Evolutionary conservation across 2,888 invertebrate species (phyloP), one percentile per base, ranked within the genome.

Genomic region (Polylopha cassiicola): DNA sequence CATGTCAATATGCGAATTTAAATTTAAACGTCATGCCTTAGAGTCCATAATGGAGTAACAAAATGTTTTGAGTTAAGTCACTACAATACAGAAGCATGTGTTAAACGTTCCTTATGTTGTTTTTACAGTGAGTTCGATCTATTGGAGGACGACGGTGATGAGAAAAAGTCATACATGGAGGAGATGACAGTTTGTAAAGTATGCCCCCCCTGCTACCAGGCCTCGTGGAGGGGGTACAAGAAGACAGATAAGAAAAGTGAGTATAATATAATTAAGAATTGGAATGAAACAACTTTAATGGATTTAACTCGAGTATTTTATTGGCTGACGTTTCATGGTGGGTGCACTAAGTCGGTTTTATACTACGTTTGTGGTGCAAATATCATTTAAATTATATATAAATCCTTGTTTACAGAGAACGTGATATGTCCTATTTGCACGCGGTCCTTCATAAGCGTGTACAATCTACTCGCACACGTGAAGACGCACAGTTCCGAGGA

Each of bases 151-250:
- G 47, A 45, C 0, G 55, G 55, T 0, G 58, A 62, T 0, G 56
- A 69, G 0, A 45, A 48, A 3, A 55, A 52, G 29, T 50, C 46
- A 4, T 52, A 58, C 16, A 46, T 80, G 34, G 60, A 59, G 8
- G 81, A 81, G 51, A 15, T 66, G n/a, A 50, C 65, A 0, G 63
- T 63, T 21, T 65, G 67, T 29, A 64, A 58, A 38, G 51, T 75
- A 32, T 85, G 84, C 20, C 66, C 65, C 0, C 60, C 65, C 0
- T 85, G 84, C 65, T 82, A 65, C 60, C 82, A 85, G 50, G 49
- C 61, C 0, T 80, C 80, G 0, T 77, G 76, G 74, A 49, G 77
- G 0, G 74, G 72, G 0, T 36, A 53, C 7, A 53, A 51, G 32
- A 67, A 55, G 27, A 47, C 51, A 4, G 38, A 50, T 2, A 42